Evolutionary conservation across 2,113 vertebrate genomes (phyloP).

Genomic region (Halcyon malimbica): DNA sequence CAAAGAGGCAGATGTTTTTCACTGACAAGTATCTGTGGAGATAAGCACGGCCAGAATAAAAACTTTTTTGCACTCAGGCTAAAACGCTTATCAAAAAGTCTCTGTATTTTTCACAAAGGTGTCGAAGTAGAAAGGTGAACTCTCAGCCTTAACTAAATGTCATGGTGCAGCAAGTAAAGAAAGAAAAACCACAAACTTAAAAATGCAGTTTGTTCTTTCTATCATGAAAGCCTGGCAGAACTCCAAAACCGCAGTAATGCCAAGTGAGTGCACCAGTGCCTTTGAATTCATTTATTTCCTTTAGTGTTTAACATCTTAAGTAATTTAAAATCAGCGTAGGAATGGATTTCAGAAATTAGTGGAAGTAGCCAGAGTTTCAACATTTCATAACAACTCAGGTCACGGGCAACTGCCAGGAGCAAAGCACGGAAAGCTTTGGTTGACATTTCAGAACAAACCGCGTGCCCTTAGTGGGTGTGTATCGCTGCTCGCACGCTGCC

Average conservation of each 20-base stretch:
- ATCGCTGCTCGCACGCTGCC: rapidly evolving
- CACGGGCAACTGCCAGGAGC: not conserved
- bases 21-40: not conserved
- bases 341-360: not conserved
- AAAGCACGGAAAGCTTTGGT: not conserved
- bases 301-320: not conserved
- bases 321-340: not conserved
- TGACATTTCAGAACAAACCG: rapidly evolving
- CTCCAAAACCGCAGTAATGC: not conserved
- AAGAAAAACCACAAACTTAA: not conserved
- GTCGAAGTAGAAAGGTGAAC: slow-evolving; percentile 15
- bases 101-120: not conserved
- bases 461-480: rapidly evolving
- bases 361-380: not conserved
- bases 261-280: not conserved
- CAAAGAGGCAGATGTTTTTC: not conserved
- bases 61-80: not conserved
- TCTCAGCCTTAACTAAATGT: not conserved
- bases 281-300: slow-evolving; percentile 1
- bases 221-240: not conserved
- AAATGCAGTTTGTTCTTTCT: slow-evolving; percentile 6
- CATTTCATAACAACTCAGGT: not conserved
- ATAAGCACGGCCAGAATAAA: not conserved
- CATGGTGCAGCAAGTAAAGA: not conserved
- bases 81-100: not conserved